Percentiles rank a stretch among this genome's conserved stretches.
These are phyloP conservation scores for Drosophila monieri DNA, from an alignment of 2,888 invertebrate species.

Conservation along the genomic window DNA sequence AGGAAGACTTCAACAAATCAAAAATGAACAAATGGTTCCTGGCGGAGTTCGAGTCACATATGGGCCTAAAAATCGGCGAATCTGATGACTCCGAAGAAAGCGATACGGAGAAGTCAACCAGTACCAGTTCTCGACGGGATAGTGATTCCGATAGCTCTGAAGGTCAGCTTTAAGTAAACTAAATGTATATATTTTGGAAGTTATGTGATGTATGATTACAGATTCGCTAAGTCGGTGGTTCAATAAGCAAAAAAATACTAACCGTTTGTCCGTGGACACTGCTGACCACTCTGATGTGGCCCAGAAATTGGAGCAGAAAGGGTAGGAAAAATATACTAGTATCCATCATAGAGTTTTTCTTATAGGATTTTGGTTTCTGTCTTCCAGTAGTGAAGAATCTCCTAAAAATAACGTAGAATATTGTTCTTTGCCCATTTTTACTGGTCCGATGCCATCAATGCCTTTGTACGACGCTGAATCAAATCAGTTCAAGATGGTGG, in stretches of 20 bases:
- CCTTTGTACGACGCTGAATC: neutral
- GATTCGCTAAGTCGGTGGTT: neutral
- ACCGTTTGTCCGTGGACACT: neutral
- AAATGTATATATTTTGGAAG: neutral
- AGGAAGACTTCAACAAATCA: neutral
- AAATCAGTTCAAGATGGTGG: neutral
- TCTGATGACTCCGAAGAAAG: neutral
- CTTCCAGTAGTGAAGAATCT: neutral
- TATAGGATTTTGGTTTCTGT: neutral
- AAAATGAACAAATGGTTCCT: constrained; percentile 15
- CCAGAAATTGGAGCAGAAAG: neutral
- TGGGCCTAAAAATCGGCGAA: constrained; percentile 3
- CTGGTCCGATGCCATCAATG: constrained; percentile 14
- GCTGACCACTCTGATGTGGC: neutral
- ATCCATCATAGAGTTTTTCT: neutral
- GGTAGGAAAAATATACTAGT: neutral
- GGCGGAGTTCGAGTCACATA: constrained; percentile 2
- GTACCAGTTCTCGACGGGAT: neutral
- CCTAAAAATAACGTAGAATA: neutral
- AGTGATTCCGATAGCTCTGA: constrained; percentile 7
- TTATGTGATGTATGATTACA: neutral
- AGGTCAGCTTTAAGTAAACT: neutral
- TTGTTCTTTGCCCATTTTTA: neutral
- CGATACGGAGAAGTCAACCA: neutral
- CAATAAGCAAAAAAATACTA: neutral